These are phyloP conservation scores for Halichoeres trimaculatus DNA, from an alignment of 2,113 vertebrate species.

Conservation along the genomic window DNA sequence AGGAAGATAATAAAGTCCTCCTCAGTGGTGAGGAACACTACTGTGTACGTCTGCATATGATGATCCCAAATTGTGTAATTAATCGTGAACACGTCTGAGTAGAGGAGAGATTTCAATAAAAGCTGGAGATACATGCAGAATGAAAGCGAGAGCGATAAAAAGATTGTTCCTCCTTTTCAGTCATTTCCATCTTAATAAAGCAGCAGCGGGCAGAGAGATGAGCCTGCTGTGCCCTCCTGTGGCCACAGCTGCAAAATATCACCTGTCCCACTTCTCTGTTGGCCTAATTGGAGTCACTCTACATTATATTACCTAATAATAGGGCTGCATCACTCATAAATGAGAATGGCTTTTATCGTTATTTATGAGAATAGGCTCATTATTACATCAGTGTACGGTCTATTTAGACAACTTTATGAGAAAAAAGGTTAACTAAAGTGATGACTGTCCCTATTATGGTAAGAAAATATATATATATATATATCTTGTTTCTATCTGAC, in stretches of 20 bases:
- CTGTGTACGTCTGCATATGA: conserved; percentile 49
- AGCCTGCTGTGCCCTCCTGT: conserved; percentile 84
- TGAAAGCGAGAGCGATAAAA: conserved; percentile 51
- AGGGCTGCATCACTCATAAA: conserved; percentile 2
- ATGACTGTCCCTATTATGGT: too few relatives aligned
- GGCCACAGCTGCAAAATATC: conserved; percentile 69
- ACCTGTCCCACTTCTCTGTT: conserved; percentile 43
- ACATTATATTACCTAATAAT: conserved; percentile 37
- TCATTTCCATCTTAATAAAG: conserved; percentile 66
- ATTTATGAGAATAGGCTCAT: not conserved
- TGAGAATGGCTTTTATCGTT: not conserved
- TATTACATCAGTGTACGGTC: not conserved
- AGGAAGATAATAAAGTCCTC: conserved; percentile 70
- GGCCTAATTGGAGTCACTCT: conserved; percentile 49
- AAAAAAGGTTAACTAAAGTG: too few relatives aligned
- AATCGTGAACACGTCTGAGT: conserved; percentile 74
- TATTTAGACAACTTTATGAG: too few relatives aligned
- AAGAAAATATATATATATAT: too few relatives aligned
- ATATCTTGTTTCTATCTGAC: too few relatives aligned
- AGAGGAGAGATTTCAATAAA: conserved; percentile 67
- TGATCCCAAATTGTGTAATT: conserved; percentile 75
- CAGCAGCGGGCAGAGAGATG: conserved; percentile 62
- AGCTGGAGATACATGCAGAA: conserved; percentile 57
- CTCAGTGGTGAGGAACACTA: conserved; percentile 34
- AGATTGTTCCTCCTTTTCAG: conserved; percentile 55